Conservation (phyloP, 1,140 invertebrate genomes). For the Ips nitidus region DNA sequence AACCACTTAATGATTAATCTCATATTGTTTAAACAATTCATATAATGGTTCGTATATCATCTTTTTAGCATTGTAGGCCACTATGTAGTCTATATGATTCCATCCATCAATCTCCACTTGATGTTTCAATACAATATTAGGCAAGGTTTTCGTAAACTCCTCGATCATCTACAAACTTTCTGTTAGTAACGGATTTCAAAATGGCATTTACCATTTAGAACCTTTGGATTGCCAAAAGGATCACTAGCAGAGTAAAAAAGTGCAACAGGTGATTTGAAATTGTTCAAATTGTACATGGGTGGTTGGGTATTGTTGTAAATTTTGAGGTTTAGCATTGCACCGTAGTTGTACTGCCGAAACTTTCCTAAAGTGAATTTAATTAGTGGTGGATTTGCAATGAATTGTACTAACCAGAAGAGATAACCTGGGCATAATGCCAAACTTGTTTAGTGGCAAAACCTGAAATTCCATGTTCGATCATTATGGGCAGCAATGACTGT, state of each 20-base stretch:
- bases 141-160: constrained; percentile 14
- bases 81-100: constrained; percentile 26
- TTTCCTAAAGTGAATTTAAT: constrained; percentile 14
- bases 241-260: constrained; percentile 32
- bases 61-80: constrained; percentile 22
- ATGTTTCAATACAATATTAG: constrained; percentile 23
- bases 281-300: constrained; percentile 34
- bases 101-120: constrained; percentile 8
- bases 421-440: constrained; percentile 65
- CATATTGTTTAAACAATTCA: constrained; percentile 14
- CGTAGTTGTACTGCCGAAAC: constrained; percentile 63
- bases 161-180: constrained; percentile 16
- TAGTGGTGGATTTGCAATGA: neutral
- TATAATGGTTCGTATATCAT: constrained; percentile 15
- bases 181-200: constrained; percentile 14
- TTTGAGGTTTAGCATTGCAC: constrained; percentile 37
- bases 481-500: too few species aligned
- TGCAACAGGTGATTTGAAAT: constrained; percentile 27
- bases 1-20: neutral
- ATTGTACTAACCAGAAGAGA: constrained; percentile 3
- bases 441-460: constrained; percentile 60
- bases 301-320: constrained; percentile 29
- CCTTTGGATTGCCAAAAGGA: constrained; percentile 15
- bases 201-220: constrained; percentile 25
- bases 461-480: constrained; percentile 53